These are phyloP conservation scores for Dicrostonyx torquatus DNA, from an alignment of 2,797 vertebrate genomes.

Conservation along the genomic window DNA sequence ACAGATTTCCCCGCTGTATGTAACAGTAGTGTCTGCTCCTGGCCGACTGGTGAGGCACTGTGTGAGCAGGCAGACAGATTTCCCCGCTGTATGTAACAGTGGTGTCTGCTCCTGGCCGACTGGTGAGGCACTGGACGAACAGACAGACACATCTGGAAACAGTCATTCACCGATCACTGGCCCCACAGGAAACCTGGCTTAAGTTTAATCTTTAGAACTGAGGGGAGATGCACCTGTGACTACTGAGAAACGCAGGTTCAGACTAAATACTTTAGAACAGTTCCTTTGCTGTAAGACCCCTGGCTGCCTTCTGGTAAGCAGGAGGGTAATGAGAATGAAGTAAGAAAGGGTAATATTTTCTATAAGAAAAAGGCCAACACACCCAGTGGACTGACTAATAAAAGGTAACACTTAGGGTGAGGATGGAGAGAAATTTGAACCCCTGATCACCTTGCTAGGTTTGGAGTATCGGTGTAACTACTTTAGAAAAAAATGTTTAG, in stretches of 20 bases:
- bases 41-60: not conserved
- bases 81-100: not conserved
- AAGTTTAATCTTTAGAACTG: not conserved
- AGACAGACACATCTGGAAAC: not conserved
- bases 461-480: not conserved
- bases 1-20: not conserved
- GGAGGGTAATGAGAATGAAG: not conserved
- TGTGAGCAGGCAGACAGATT: not conserved
- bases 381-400: not conserved
- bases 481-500: not conserved
- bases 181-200: not conserved
- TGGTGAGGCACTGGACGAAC: not conserved
- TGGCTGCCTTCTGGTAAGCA: not conserved
- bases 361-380: not conserved
- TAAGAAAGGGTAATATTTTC: not conserved
- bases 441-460: not conserved
- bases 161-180: not conserved
- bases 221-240: not conserved
- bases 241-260: not conserved
- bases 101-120: too few species aligned
- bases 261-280: conserved; percentile 17
- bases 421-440: not conserved
- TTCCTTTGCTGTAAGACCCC: not conserved
- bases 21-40: not conserved
- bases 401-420: not conserved